Conservation (phyloP, 1,140 invertebrate genomes). For the Propsilocerus akamusi region DNA sequence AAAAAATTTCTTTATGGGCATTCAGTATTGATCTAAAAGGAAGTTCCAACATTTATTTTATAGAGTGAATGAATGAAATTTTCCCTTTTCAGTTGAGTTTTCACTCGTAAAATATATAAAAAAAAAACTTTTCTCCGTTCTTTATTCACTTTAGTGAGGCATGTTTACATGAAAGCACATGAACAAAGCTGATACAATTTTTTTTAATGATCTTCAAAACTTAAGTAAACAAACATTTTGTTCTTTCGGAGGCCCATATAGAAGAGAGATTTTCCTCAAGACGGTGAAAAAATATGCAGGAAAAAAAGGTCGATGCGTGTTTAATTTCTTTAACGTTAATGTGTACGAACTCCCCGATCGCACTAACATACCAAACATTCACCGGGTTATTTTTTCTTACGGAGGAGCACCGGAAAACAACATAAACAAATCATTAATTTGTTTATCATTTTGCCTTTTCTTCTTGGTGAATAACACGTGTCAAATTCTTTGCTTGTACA, state of each 20-base stretch:
- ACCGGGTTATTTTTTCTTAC: no score
- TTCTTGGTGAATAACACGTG: background rate
- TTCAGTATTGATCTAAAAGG: background rate
- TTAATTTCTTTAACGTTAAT: background rate
- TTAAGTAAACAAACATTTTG: background rate
- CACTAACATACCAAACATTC: background rate
- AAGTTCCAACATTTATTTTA: background rate
- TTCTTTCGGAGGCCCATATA: background rate
- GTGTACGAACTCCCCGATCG: background rate
- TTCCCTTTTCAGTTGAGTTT: no score
- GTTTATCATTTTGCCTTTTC: no score
- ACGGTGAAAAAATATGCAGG: background rate
- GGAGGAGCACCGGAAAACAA: no score
- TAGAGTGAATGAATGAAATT: no score
- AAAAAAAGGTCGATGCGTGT: background rate
- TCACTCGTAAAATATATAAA: no score
- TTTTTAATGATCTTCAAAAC: background rate
- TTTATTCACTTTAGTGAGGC: no score
- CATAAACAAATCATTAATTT: constrained; percentile 4
- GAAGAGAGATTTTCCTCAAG: background rate
- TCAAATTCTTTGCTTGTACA: background rate
- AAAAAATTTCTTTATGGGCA: background rate
- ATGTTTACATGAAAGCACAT: no score
- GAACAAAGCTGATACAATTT: background rate
- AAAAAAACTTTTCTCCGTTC: no score